Percentiles rank a stretch among this genome's conserved stretches.
Conservation (phyloP, 30 jellyfish, hydroid and myxozoan genomes). For the Aurelia sp. region DNA sequence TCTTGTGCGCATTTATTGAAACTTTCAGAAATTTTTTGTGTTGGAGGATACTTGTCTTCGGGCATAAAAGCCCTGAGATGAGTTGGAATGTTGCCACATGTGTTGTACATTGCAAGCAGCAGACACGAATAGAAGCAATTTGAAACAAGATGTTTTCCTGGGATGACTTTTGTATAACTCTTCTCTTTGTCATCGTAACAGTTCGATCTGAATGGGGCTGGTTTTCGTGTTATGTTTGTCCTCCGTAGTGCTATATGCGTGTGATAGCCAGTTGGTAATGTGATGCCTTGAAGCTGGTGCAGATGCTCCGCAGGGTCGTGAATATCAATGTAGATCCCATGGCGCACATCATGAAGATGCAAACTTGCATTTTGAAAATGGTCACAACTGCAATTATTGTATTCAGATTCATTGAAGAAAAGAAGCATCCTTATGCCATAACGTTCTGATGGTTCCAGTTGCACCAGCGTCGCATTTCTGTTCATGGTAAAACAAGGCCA, state of each 20-base stretch:
- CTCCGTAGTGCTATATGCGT: slow-evolving; percentile 25
- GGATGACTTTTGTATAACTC: not conserved
- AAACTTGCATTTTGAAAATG: too few relatives aligned
- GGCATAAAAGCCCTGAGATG: not conserved
- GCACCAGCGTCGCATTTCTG: slow-evolving; percentile 22
- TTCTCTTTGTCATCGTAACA: slow-evolving; percentile 10
- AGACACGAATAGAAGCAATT: slow-evolving; percentile 25
- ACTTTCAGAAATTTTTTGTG: not conserved
- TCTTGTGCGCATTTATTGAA: not conserved
- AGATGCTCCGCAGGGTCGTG: slow-evolving; percentile 22
- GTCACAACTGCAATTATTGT: too few relatives aligned
- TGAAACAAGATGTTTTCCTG: not conserved
- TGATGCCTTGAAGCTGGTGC: slow-evolving; percentile 14
- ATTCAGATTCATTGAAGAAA: not conserved
- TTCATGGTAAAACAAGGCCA: slow-evolving; percentile 43
- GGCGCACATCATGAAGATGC: slow-evolving; percentile 13
- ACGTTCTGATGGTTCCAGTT: not conserved
- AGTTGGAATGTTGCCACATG: slow-evolving; percentile 15
- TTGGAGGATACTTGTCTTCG: slow-evolving; percentile 3
- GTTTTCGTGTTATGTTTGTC: not conserved
- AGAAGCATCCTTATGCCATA: slow-evolving; percentile 47
- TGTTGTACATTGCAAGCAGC: not conserved
- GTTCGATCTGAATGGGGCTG: slow-evolving; percentile 47
- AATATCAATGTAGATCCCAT: slow-evolving; percentile 16
- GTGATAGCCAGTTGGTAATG: slow-evolving; percentile 51